A percentile compares a stretch with the other conserved stretches of the same genome.
Evolutionary conservation across 2,113 vertebrate genomes (phyloP).

Genomic region (Astatoreochromis straeleni): DNA sequence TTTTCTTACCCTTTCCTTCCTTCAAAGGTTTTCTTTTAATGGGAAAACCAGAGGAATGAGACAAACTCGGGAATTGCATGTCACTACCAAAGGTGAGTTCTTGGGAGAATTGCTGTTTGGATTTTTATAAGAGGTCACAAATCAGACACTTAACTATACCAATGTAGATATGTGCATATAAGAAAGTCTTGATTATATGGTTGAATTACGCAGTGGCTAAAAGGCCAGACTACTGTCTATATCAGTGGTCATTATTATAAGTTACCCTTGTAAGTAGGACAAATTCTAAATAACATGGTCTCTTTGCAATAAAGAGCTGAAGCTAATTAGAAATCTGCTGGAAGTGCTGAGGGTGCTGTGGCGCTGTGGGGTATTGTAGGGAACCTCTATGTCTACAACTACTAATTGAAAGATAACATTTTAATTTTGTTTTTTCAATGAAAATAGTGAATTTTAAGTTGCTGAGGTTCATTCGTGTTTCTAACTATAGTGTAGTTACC

Average conservation of each 20-base stretch:
- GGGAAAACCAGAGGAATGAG: neutral
- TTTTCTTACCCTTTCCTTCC: neutral
- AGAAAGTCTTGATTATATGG: neutral
- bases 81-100: neutral
- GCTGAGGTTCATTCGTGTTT: neutral
- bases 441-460: neutral
- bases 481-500: neutral
- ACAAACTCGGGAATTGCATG: fast-evolving
- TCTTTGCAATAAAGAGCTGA: neutral
- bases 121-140: neutral
- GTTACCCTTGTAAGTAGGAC: neutral
- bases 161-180: neutral
- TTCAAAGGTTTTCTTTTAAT: neutral
- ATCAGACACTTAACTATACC: neutral
- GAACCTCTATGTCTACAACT: neutral
- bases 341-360: neutral
- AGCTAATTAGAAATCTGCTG: neutral
- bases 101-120: neutral
- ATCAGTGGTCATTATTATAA: neutral
- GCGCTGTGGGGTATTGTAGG: neutral
- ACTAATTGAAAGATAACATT: neutral
- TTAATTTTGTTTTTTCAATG: neutral
- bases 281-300: neutral
- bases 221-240: neutral
- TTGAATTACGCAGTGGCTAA: neutral